Evolutionary conservation across 2,113 vertebrate genomes (phyloP), one percentile per base, ranked within the genome.

Genomic region (Odocoileus hemionus): DNA sequence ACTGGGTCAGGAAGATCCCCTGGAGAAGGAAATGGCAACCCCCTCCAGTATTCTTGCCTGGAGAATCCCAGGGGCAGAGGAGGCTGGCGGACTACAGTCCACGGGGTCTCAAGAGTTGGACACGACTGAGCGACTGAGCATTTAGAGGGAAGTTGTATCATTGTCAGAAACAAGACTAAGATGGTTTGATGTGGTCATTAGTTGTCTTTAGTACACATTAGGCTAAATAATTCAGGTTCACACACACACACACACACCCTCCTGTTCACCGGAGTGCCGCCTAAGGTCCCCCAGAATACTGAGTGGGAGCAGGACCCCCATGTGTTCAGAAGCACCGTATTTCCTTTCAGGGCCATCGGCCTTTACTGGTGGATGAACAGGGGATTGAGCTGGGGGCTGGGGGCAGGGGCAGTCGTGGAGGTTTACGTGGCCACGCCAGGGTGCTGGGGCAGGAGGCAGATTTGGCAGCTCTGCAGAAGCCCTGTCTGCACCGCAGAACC

Each of bases 311-410:
- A 50, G 60, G 91, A 21, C 6, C 12, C 1, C 33, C 23, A 33
- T 23, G 2, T 14, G 7, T 16, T 80, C 39, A 33, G 36, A 57
- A 57, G 16, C 2, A 0, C 25, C 0, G 0, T 5, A 4, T 45
- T 74, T 58, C 19, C n/a, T n/a, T 55, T 55, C 13, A n/a, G 47
- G 39, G 7, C 28, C 43, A 2, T 3, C 2, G 2, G 21, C n/a
- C 86, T 21, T 79, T 52, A 7, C 86, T 6, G 86, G 7, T 25
- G 5, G n/a, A 23, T 61, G 39, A 57, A 15, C n/a, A 6, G 15
- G 43, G 14, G 28, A 67, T 33, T 47, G 19, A 67, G 85, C 28
- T 13, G 33, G 47, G 52, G 21, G 74, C 61, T 76, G 17, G 50
- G 28, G 7, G 5, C 36, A 0, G 15, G 74, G 54, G 52, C n/a